Conservation (phyloP, 1,140 invertebrate species). For the Drosophila varians region DNA sequence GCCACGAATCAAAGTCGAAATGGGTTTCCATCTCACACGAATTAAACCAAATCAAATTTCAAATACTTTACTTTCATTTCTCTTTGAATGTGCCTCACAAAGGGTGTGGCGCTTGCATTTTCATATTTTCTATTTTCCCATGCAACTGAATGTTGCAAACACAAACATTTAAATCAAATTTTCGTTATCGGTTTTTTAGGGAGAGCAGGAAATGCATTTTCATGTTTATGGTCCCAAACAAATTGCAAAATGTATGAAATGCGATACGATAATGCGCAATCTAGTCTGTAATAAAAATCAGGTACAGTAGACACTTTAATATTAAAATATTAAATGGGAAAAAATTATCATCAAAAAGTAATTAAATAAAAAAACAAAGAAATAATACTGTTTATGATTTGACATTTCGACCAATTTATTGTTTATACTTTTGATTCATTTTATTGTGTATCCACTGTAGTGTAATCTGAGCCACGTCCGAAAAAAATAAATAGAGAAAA, state of each 20-base stretch:
- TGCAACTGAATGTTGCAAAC: background rate
- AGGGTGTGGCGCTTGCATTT: constrained; percentile 33
- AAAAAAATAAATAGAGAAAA: constrained; percentile 7
- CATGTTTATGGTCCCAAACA: constrained; percentile 21
- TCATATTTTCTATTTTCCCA: constrained; percentile 16
- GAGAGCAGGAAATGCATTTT: constrained; percentile 24
- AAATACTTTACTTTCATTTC: constrained; percentile 53
- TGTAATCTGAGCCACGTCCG: constrained; percentile 15
- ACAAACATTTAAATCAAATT: constrained; percentile 51
- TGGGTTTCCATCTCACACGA: no score
- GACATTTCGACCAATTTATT: background rate
- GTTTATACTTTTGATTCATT: background rate
- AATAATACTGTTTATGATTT: background rate
- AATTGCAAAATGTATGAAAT: constrained; percentile 38
- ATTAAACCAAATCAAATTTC: constrained; percentile 26
- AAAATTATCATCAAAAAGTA: background rate
- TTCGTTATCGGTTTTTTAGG: constrained; percentile 32
- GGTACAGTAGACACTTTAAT: constrained; percentile 1
- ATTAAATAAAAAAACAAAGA: background rate
- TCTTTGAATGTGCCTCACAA: constrained; percentile 3
- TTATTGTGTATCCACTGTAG: constrained; percentile 26
- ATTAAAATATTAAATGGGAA: background rate
- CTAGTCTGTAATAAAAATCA: constrained; percentile 22
- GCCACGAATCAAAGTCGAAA: constrained; percentile 34
- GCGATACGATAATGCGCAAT: constrained; percentile 23